Evolutionary conservation across 1,140 invertebrate genomes (phyloP).

Genomic region (Trypoxylus dichotomus): DNA sequence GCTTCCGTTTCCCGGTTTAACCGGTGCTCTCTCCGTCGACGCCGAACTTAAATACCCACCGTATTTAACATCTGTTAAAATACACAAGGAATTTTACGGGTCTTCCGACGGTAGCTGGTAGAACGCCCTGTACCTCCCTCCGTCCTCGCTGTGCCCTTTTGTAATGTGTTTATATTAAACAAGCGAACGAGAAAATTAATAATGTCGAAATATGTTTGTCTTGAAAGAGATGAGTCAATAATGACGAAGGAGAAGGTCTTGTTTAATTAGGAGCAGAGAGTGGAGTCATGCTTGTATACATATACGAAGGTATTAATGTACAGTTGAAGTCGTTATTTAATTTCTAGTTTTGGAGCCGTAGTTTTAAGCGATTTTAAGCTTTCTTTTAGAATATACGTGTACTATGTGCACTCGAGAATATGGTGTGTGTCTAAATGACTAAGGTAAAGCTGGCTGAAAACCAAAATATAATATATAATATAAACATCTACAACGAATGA

Average conservation of each 20-base stretch:
- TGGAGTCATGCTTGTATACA: neutral
- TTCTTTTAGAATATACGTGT: too few relatives aligned
- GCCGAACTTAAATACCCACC: conserved; percentile 25
- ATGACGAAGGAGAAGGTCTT: conserved; percentile 1
- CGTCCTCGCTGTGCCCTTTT: neutral
- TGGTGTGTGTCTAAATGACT: too few relatives aligned
- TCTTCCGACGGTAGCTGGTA: neutral
- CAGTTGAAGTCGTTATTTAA: neutral
- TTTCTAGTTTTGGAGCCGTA: too few relatives aligned
- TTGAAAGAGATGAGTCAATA: conserved; percentile 20
- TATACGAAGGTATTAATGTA: neutral
- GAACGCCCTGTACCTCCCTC: neutral
- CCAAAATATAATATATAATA: too few relatives aligned
- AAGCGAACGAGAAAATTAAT: conserved; percentile 29
- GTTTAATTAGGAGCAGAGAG: conserved; percentile 2
- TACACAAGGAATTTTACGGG: conserved; percentile 27
- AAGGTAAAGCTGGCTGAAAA: too few relatives aligned
- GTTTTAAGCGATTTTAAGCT: too few relatives aligned
- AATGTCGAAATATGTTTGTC: conserved; percentile 23
- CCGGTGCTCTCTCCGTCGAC: neutral
- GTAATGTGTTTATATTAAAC: conserved; percentile 24
- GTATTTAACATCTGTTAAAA: conserved; percentile 33
- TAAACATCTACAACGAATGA: too few relatives aligned
- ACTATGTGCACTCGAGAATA: too few relatives aligned
- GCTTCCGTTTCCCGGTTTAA: neutral